A percentile compares a stretch with the other conserved stretches of the same genome.
phyloP scores from a whole-genome alignment of 2,888 invertebrate species.

The Crioceris asparagi region DNA sequence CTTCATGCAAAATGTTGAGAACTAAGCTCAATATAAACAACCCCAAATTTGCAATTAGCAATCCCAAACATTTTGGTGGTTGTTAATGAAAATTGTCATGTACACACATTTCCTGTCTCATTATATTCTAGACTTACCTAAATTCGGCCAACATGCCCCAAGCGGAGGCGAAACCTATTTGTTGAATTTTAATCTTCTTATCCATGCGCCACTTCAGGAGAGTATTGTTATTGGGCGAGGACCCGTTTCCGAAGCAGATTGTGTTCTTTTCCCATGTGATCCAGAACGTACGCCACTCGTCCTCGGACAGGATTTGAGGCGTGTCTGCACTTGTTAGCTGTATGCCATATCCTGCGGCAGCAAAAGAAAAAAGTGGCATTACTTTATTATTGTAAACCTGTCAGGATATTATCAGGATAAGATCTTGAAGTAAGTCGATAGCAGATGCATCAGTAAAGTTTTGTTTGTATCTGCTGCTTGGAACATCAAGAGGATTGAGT shows the following conservation, averaged over 20 bases:
- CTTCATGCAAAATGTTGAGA: too few species aligned
- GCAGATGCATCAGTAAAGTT: too few species aligned
- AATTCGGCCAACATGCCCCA: constrained; percentile 56
- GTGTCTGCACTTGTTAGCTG: constrained; percentile 49
- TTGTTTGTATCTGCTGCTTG: too few species aligned
- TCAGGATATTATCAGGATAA: too few species aligned
- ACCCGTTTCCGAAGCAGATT: constrained; percentile 48
- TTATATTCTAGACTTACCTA: constrained; percentile 46
- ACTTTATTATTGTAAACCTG: too few species aligned
- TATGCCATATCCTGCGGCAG: constrained; percentile 48
- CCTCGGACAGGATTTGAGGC: constrained; percentile 46
- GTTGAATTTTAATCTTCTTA: constrained; percentile 47
- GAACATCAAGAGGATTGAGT: too few species aligned
- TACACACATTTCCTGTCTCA: too few species aligned
- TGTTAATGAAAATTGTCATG: too few species aligned
- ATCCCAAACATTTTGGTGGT: too few species aligned
- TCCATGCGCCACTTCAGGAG: constrained; percentile 52
- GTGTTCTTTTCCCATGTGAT: constrained; percentile 54
- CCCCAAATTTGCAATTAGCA: too few species aligned
- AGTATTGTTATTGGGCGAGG: constrained; percentile 44
- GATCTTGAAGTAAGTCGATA: too few species aligned
- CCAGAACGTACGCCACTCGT: constrained; percentile 54
- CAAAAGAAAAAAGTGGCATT: neutral
- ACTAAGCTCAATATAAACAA: too few species aligned
- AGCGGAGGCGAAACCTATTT: constrained; percentile 51